Base-by-base conservation (phyloP, 2,797 vertebrate species). In the Sibirionetta formosa region DNA sequence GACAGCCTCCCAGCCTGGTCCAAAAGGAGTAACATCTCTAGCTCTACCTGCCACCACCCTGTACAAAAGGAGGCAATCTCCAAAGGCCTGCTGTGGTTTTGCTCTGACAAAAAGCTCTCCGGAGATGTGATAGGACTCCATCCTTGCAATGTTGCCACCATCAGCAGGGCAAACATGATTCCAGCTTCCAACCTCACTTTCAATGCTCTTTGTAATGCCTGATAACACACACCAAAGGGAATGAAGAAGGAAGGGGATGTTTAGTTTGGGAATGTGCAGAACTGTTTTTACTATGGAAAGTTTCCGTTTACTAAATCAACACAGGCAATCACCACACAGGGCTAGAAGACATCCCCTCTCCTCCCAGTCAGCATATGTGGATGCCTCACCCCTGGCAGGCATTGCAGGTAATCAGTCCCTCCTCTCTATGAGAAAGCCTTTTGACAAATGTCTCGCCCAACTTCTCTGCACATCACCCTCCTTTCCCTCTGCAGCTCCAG, bases 401-500 rank as follows among this genome's bases (percentile, higher is more conserved):
- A 56, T 42, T 33, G 18, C 31, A 75, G 64, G 44, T 56, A 48
- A 64, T 23, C 50, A 44, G 53, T 76, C 44, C 13, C 54, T 65
- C 70, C 82, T 24, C 12, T 24, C 48, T 50, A 24, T 50, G 48
- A 23, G 48, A 50, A 50, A 50, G 48, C 48, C n/a, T 40, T 46
- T 26, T 1, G 4, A 58, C 0, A 76, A n/a, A 48, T 1, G 0
- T 60, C 36, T 10, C 9, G 8, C 40, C 3, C 0, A 69, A 56
- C 29, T 68, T 14, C 17, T 46, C 68, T 46, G 57, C 36, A 14
- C 14, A 79, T 80, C 26, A 38, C 8, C 8, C 26, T 82, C 44
- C 33, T 68, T 56, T 60, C 33, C 2, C 1, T 82, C 20, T 71
- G 51, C 31, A 91, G 68, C 72, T 78, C 53, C 53, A 61, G 42